phyloP scores from a whole-genome alignment of 1,140 invertebrate species.

The Laupala kohalensis region DNA sequence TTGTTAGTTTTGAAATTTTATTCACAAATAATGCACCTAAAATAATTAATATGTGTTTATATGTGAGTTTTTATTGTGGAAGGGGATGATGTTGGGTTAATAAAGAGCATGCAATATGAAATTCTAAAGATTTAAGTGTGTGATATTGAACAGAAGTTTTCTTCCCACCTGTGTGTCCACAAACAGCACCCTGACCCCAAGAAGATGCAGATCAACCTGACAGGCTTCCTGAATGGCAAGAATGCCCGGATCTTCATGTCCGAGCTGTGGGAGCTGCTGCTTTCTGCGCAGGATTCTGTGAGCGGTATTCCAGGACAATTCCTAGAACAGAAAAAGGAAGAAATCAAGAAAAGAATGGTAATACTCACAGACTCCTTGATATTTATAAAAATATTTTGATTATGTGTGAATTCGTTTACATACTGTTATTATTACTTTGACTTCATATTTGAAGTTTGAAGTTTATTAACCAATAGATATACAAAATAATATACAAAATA shows the following conservation, averaged over 20 bases:
- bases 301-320: slow-evolving; percentile 88
- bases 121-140: neutral
- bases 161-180: slow-evolving; percentile 19
- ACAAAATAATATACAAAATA: no score
- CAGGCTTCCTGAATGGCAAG: slow-evolving; percentile 95
- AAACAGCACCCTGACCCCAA: slow-evolving; percentile 76
- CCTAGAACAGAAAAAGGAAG: slow-evolving; percentile 91
- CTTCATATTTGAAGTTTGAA: no score
- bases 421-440: no score
- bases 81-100: neutral
- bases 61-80: neutral
- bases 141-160: slow-evolving; percentile 1
- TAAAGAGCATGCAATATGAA: neutral
- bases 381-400: no score
- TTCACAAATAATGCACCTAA: no score
- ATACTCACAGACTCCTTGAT: no score
- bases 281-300: slow-evolving; percentile 89
- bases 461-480: no score
- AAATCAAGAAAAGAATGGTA: slow-evolving; percentile 76
- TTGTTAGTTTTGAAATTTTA: no score
- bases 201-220: slow-evolving; percentile 99
- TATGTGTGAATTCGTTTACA: no score
- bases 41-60: no score
- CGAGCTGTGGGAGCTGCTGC: slow-evolving; percentile 87
- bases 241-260: slow-evolving; percentile 95